Conservation (phyloP, 2,888 invertebrate species). For the Ectemnius continuus region DNA sequence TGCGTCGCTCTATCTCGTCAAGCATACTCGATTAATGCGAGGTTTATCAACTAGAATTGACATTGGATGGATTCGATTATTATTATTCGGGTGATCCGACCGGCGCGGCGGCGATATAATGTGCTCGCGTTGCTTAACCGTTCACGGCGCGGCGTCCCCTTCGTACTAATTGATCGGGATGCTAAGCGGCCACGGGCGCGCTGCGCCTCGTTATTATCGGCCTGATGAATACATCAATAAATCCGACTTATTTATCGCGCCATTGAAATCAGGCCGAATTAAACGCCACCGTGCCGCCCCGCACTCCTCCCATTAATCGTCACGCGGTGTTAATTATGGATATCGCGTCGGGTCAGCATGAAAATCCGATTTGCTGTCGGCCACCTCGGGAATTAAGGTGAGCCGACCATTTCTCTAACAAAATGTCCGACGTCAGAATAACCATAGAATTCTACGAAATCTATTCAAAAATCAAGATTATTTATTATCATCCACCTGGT, state of each 20-base stretch:
- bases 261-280: background rate
- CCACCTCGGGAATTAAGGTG: too few species aligned
- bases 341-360: too few species aligned
- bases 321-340: too few species aligned
- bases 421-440: too few species aligned
- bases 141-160: background rate
- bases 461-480: too few species aligned
- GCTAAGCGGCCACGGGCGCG: background rate
- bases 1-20: too few species aligned
- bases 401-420: too few species aligned
- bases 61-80: constrained; percentile 13
- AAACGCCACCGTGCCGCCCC: background rate
- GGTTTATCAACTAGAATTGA: constrained; percentile 1
- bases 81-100: background rate
- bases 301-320: background rate
- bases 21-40: background rate
- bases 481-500: too few species aligned
- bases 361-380: too few species aligned
- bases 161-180: constrained; percentile 12
- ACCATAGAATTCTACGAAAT: too few species aligned
- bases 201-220: constrained; percentile 10
- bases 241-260: background rate
- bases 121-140: too few species aligned
- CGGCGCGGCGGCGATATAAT: background rate
- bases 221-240: constrained; percentile 15